These are phyloP conservation scores for Epinotia ramella DNA, from an alignment of 2,888 invertebrate species.

Conservation along the genomic window DNA sequence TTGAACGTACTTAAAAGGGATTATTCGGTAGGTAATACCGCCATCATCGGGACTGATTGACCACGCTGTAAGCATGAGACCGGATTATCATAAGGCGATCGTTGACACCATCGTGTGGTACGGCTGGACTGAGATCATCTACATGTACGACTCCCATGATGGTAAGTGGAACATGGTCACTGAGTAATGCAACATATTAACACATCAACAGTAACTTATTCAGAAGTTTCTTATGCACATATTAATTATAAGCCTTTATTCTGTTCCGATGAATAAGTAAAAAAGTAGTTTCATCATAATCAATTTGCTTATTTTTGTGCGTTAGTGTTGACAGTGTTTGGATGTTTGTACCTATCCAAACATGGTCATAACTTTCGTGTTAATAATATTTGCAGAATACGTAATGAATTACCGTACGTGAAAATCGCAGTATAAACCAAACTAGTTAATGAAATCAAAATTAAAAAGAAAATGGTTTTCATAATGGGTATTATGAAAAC, in stretches of 20 bases:
- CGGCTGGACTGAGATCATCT: conserved; percentile 95
- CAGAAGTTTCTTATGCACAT: too few species aligned
- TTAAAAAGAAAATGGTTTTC: background rate
- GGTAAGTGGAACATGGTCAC: conserved; percentile 86
- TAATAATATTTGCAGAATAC: too few species aligned
- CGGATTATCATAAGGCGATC: conserved; percentile 97
- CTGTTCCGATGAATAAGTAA: too few species aligned
- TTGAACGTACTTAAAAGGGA: background rate
- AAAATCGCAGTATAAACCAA: background rate
- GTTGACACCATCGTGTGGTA: conserved; percentile 97
- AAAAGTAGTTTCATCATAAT: too few species aligned
- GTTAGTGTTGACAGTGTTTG: too few species aligned
- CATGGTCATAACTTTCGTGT: too few species aligned
- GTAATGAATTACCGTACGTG: background rate
- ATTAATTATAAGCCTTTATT: too few species aligned
- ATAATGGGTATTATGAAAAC: conserved; percentile 1
- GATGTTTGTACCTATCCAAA: too few species aligned
- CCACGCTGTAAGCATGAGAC: conserved; percentile 96
- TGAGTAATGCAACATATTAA: background rate
- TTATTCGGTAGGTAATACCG: conserved; percentile 88
- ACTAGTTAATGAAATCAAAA: background rate
- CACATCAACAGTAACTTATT: too few species aligned
- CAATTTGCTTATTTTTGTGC: too few species aligned
- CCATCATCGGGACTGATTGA: conserved; percentile 95
- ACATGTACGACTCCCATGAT: conserved; percentile 96